Evolutionary conservation across 2,888 invertebrate species (phyloP), one percentile per base, ranked within the genome.

Genomic region (Euproctis similis): DNA sequence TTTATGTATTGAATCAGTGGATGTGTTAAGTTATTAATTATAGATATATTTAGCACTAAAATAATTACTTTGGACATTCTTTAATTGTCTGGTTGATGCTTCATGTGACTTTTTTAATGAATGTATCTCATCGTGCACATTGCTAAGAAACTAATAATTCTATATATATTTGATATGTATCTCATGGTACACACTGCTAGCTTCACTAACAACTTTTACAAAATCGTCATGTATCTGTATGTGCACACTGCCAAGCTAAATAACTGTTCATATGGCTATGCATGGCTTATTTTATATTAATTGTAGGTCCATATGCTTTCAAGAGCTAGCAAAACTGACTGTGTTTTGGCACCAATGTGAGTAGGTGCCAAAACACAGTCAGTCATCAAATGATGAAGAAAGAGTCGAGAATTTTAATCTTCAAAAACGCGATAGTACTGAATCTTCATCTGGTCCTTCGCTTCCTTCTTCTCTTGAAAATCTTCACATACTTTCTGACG

Each of bases 401-500:
- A 17, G 25, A 25, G 22, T 30, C 24, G 20, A 28, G 27, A 25
- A 30, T 23, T 20, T 19, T 18, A 17, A 26, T 34, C 16, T 34
- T 22, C 26, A 29, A 10, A 29, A 29, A 13, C 19, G 24, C 30
- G 24, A 23, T 34, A 20, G 30, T 27, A 27, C 24, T 12, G 30
- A 16, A 28, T 28, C 21, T 26, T 16, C 22, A 30, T 12, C 28
- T 26, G 35, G 18, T 25, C 30, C 34, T 32, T 31, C 31, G 24
- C 35, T 38, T 34, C 31, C 38, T 34, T 36, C 32, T 39, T 23
- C 39, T 34, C 29, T 39, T 39, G 42, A 39, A 39, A 42, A 39
- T 34, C 32, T 39, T 30, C 26, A 36, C 26, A 31, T 42, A 28
- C 30, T 39, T 31, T 42, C 38, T 38, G 42, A 42, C 24, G 34